These are phyloP conservation scores for Noctua comes DNA, from an alignment of 2,888 invertebrate genomes.

Conservation along the genomic window DNA sequence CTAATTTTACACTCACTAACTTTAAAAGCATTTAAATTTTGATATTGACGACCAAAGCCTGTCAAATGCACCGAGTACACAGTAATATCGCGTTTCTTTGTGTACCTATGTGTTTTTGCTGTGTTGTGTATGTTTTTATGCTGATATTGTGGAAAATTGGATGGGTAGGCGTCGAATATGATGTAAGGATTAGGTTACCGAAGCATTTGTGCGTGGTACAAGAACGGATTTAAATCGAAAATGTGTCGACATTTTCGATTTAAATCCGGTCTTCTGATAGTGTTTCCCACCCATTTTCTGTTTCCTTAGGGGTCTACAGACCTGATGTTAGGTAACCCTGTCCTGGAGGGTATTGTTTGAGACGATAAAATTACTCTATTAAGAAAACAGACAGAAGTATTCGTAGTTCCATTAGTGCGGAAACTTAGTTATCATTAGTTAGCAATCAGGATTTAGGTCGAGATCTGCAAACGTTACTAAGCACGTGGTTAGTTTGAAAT, in stretches of 20 bases:
- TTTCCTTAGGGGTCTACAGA: background rate
- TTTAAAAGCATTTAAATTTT: conserved; percentile 82
- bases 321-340: background rate
- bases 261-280: background rate
- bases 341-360: background rate
- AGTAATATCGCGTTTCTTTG: conserved; percentile 22
- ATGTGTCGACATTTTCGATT: background rate
- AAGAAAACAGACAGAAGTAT: background rate
- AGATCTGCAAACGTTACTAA: background rate
- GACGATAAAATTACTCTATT: no score
- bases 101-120: conserved; percentile 13
- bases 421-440: background rate
- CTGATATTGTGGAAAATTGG: conserved; percentile 12
- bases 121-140: conserved; percentile 15
- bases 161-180: background rate
- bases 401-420: background rate
- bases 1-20: conserved; percentile 84
- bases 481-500: background rate
- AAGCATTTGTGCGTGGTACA: background rate
- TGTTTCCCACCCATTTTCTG: background rate
- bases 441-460: background rate
- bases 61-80: conserved; percentile 58
- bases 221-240: no score
- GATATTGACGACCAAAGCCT: conserved; percentile 76
- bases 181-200: background rate